Evolutionary conservation across 2,888 invertebrate genomes (phyloP).

Genomic region (Oligia fasciuncula): DNA sequence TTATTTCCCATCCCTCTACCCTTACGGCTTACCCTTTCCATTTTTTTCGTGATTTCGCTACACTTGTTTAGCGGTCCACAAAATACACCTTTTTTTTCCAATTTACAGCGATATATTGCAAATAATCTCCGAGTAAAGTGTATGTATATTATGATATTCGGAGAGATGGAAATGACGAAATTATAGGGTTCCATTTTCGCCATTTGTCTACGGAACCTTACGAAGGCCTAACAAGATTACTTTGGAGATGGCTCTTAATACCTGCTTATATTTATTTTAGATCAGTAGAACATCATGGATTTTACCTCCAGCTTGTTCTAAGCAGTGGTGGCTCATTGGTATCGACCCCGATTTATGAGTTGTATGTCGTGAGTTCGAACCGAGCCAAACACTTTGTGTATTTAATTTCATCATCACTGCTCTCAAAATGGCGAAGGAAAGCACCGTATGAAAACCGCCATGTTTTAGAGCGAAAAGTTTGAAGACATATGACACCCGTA

Average conservation of each 20-base stretch:
- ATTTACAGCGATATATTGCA: not conserved
- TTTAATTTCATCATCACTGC: no score
- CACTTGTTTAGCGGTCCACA: not conserved
- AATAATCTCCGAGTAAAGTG: not conserved
- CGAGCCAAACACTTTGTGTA: no score
- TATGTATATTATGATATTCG: not conserved
- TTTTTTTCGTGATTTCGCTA: not conserved
- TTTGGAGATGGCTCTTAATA: not conserved
- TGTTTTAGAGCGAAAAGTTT: no score
- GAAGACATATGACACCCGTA: no score
- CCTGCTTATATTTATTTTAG: constrained; percentile 26
- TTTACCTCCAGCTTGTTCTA: constrained; percentile 3
- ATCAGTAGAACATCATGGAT: not conserved
- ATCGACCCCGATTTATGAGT: no score
- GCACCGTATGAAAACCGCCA: no score
- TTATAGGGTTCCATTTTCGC: not conserved
- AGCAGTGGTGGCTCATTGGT: not conserved
- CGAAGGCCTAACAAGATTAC: constrained; percentile 23
- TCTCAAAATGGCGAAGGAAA: no score
- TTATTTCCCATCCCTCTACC: not conserved
- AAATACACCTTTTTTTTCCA: not conserved
- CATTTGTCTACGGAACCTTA: not conserved
- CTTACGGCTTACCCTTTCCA: no score
- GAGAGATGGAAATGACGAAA: not conserved
- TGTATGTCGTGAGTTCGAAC: no score